These are phyloP conservation scores for Aix galericulata DNA, from an alignment of 2,113 vertebrate species.

Conservation along the genomic window DNA sequence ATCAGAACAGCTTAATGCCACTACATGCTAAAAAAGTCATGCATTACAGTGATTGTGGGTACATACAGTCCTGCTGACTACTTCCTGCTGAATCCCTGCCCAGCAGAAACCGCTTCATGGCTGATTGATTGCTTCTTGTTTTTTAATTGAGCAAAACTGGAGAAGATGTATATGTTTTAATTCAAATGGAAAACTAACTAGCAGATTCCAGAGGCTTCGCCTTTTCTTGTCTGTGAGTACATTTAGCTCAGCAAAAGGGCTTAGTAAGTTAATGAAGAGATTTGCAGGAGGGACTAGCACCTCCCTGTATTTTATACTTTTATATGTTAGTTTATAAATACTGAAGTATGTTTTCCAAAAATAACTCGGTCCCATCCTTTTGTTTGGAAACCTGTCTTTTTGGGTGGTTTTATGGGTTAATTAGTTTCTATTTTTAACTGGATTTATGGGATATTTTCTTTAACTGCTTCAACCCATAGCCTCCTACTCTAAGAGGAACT, in stretches of 20 bases:
- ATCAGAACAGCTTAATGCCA: background rate
- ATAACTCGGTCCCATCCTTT: background rate
- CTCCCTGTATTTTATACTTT: background rate
- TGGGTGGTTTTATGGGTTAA: background rate
- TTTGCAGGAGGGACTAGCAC: background rate
- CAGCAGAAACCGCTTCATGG: background rate
- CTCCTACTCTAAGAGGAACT: background rate
- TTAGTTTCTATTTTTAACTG: background rate
- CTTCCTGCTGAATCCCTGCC: conserved; percentile 22
- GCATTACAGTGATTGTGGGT: background rate
- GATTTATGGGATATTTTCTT: background rate
- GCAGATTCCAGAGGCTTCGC: background rate
- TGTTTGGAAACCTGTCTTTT: background rate
- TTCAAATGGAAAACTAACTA: background rate
- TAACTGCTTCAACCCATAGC: background rate
- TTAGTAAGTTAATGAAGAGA: background rate
- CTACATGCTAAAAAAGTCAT: conserved; percentile 17
- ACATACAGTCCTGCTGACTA: background rate
- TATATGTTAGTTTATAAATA: background rate
- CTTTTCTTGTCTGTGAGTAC: background rate
- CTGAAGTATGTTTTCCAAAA: background rate
- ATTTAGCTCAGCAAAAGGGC: background rate
- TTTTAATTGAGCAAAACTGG: background rate
- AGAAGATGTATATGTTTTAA: background rate
- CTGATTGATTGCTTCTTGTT: background rate